Conservation (phyloP, 92 coral and sea anemone genomes). For the Zoanthus gigantus region DNA sequence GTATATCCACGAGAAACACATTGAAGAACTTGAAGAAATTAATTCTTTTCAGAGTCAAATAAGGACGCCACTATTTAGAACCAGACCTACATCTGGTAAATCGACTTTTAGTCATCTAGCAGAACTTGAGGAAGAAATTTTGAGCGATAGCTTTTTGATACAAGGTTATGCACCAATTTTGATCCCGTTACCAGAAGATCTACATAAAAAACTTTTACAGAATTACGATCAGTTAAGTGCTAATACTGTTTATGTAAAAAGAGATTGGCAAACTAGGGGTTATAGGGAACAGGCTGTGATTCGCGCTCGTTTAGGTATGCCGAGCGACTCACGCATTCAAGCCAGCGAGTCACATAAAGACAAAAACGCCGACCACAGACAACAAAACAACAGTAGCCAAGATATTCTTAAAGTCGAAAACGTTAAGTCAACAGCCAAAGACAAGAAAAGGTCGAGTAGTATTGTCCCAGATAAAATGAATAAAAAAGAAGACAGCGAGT, state of each 20-base stretch:
- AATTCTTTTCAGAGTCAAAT: slow-evolving; percentile 67
- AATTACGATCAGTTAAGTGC: slow-evolving; percentile 90
- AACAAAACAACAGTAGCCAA: slow-evolving; percentile 20
- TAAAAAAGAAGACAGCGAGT: slow-evolving; percentile 23
- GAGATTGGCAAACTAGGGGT: slow-evolving; percentile 97
- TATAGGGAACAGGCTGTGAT: slow-evolving; percentile 90
- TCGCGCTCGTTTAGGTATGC: slow-evolving; percentile 71
- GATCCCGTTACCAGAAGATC: slow-evolving; percentile 83
- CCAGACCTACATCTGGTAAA: slow-evolving; percentile 33
- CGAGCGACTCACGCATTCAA: slow-evolving; percentile 60
- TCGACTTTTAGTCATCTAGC: slow-evolving; percentile 41
- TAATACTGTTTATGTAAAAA: slow-evolving; percentile 78
- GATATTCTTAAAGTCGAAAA: slow-evolving; percentile 10
- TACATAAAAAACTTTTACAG: slow-evolving; percentile 73
- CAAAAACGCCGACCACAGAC: slow-evolving; percentile 6
- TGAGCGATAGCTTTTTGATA: slow-evolving; percentile 30
- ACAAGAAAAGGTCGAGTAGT: slow-evolving; percentile 8
- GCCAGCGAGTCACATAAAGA: slow-evolving; percentile 52
- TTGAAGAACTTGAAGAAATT: slow-evolving; percentile 84
- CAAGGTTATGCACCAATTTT: slow-evolving; percentile 61
- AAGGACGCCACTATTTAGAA: slow-evolving; percentile 32
- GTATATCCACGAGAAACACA: slow-evolving; percentile 79
- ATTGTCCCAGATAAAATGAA: slow-evolving; percentile 2
- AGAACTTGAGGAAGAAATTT: slow-evolving; percentile 45
- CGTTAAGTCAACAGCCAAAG: slow-evolving; percentile 35